Evolutionary conservation across 2,113 vertebrate species (phyloP).

Genomic region (Laticauda colubrina): DNA sequence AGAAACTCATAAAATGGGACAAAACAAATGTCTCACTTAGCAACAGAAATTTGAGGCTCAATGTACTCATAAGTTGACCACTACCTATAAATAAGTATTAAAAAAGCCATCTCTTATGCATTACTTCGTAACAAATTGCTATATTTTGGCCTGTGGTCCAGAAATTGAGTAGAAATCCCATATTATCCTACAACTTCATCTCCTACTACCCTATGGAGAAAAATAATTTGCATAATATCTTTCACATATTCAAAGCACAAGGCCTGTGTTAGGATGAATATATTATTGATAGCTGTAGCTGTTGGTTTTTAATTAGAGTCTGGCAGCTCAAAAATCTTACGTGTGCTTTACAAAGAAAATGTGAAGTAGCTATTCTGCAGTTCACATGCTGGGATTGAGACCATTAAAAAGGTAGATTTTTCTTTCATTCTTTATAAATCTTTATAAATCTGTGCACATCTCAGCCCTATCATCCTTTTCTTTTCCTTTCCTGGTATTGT

Average conservation of each 20-base stretch:
- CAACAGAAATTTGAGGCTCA: background rate
- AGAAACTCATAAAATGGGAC: background rate
- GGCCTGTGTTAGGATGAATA: background rate
- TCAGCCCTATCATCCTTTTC: conserved; percentile 17
- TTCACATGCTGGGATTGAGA: background rate
- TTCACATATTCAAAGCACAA: background rate
- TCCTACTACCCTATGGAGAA: background rate
- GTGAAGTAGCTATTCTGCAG: background rate
- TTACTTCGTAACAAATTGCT: background rate
- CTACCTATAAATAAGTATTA: background rate
- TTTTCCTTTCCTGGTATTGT: background rate
- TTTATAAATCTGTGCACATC: background rate
- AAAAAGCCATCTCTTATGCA: background rate
- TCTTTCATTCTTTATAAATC: conserved; percentile 11
- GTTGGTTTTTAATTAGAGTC: conserved; percentile 23
- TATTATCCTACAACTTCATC: background rate
- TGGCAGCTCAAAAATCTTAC: background rate
- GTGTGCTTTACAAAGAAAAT: background rate
- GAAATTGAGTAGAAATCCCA: background rate
- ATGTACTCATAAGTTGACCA: background rate
- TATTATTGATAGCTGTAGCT: background rate
- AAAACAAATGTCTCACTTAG: background rate
- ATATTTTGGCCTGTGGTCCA: background rate
- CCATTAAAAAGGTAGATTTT: background rate
- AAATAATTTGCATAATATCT: background rate